Evolutionary conservation across 2,113 vertebrate species (phyloP).

Genomic region (Ondatra zibethicus): DNA sequence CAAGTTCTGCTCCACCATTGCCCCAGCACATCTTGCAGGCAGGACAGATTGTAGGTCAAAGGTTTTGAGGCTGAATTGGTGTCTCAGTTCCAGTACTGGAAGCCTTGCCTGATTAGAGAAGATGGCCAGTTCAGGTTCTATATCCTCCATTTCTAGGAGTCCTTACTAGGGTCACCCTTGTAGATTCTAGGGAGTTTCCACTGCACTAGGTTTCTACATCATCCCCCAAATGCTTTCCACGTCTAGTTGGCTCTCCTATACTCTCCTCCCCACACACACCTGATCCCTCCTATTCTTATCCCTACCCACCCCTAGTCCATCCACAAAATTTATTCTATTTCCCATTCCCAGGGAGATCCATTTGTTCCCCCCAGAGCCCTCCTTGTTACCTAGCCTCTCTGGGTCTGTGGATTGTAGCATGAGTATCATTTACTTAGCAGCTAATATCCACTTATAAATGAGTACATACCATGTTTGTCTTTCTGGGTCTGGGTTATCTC

Average conservation of each 20-base stretch:
- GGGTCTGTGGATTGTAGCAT: background rate
- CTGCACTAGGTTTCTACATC: background rate
- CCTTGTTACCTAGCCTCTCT: background rate
- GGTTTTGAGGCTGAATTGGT: background rate
- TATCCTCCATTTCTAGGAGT: background rate
- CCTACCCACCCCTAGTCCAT: background rate
- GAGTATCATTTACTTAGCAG: background rate
- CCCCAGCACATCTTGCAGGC: background rate
- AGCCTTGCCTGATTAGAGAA: background rate
- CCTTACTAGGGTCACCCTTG: background rate
- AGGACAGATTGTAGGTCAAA: background rate
- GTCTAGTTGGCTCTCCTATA: background rate
- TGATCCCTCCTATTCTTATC: background rate
- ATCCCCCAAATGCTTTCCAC: background rate
- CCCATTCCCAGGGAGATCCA: background rate
- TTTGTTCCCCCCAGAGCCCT: too few relatives aligned
- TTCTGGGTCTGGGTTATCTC: background rate
- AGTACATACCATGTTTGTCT: background rate
- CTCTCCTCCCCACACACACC: background rate
- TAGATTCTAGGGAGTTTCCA: background rate
- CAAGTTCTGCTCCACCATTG: background rate
- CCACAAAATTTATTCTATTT: background rate
- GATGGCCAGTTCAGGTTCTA: background rate
- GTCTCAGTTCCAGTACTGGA: background rate
- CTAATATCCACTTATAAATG: background rate